Evolutionary conservation across 2,888 invertebrate genomes (phyloP).

Genomic region (Andrena marginata): DNA sequence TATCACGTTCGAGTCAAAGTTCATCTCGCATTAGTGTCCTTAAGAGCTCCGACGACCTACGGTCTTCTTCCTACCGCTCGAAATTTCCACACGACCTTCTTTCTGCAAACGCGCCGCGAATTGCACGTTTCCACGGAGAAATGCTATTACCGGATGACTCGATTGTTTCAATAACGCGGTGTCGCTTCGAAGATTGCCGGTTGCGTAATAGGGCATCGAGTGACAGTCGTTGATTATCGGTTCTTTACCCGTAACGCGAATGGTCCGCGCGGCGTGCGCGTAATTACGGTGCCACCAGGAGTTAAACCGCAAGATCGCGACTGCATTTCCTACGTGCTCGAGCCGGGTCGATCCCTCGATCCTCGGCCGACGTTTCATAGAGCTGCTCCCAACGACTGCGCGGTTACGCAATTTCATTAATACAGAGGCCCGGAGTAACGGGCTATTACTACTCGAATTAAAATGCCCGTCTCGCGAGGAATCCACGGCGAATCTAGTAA

Average conservation of each 20-base stretch:
- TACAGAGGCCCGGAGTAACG: background rate
- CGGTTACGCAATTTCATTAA: conserved; percentile 51
- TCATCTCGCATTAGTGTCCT: too few relatives aligned
- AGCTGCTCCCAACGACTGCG: conserved; percentile 9
- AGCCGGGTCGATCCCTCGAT: background rate
- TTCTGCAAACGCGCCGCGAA: too few relatives aligned
- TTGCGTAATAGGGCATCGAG: conserved; percentile 44
- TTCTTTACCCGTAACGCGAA: conserved; percentile 45
- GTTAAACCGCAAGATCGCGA: conserved; percentile 41
- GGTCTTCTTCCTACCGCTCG: too few relatives aligned
- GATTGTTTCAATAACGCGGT: conserved; percentile 14
- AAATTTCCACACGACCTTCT: too few relatives aligned
- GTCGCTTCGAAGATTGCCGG: conserved; percentile 19
- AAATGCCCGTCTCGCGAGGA: background rate
- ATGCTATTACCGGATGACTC: background rate
- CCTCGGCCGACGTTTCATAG: conserved; percentile 1
- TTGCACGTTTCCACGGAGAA: background rate
- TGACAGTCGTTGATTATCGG: conserved; percentile 31
- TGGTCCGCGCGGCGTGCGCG: conserved; percentile 29
- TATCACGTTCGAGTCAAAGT: background rate
- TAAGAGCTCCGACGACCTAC: too few relatives aligned
- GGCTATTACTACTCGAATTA: conserved; percentile 5
- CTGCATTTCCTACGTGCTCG: conserved; percentile 34
- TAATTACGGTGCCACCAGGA: conserved; percentile 46
- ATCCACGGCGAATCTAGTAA: background rate